phyloP scores from a whole-genome alignment of 2,888 invertebrate species.

The Lagria hirta region DNA sequence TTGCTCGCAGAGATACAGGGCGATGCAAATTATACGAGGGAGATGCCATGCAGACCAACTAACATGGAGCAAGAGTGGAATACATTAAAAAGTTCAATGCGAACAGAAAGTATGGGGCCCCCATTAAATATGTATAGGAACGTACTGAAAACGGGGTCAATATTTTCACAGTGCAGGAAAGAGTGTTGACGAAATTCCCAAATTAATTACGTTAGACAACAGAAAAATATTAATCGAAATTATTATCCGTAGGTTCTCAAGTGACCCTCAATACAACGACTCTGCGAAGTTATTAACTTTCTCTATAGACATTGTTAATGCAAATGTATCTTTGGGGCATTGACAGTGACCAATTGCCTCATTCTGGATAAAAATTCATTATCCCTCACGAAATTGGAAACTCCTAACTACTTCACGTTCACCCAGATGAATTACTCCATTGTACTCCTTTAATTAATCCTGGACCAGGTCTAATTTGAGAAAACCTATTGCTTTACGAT shows the following conservation, averaged over 20 bases:
- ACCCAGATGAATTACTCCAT: constrained; percentile 43
- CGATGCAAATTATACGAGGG: constrained; percentile 35
- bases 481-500: constrained; percentile 42
- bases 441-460: constrained; percentile 46
- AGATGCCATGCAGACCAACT: constrained; percentile 31
- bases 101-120: constrained; percentile 32
- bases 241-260: constrained; percentile 4
- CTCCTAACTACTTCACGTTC: constrained; percentile 44
- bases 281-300: constrained; percentile 45
- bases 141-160: constrained; percentile 39
- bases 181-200: constrained; percentile 19
- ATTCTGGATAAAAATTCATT: constrained; percentile 49
- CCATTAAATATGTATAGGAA: constrained; percentile 42
- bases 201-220: constrained; percentile 18
- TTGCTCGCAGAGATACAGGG: constrained; percentile 31
- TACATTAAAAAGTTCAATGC: constrained; percentile 40
- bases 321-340: constrained; percentile 50
- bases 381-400: constrained; percentile 47
- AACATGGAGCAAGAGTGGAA: constrained; percentile 35
- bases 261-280: constrained; percentile 12
- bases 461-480: constrained; percentile 35
- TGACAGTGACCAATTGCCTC: constrained; percentile 49
- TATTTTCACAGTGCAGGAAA: constrained; percentile 30
- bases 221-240: constrained; percentile 16
- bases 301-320: constrained; percentile 50